A percentile compares a stretch with the other conserved stretches of the same genome.
Conservation (phyloP, 2,113 vertebrate genomes). For the Dicrurus megarhynchus region DNA sequence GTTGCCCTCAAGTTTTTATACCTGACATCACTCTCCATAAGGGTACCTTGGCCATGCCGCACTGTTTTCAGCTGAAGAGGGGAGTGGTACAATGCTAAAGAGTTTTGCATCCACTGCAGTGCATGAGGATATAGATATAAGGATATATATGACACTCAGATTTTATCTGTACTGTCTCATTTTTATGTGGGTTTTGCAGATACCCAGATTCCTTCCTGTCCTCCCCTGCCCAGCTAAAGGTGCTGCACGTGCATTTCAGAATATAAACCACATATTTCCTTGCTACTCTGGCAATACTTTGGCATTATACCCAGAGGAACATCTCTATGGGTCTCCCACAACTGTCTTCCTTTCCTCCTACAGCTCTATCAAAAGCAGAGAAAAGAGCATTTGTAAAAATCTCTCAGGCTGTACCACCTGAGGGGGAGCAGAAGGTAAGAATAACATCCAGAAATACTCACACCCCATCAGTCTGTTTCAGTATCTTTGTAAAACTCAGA, state of each 20-base stretch:
- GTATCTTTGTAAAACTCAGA: not conserved
- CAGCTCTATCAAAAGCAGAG: not conserved
- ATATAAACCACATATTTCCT: not conserved
- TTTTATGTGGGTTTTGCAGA: not conserved
- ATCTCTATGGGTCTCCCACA: not conserved
- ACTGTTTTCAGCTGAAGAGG: not conserved
- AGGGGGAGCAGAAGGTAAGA: not conserved
- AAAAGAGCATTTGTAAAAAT: not conserved
- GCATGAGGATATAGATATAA: not conserved
- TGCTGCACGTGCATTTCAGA: not conserved
- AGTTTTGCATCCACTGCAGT: not conserved
- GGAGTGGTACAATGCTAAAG: not conserved
- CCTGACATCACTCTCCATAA: not conserved
- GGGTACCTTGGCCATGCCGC: not conserved
- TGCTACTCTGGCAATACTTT: not conserved
- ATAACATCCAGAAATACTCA: not conserved
- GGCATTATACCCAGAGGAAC: not conserved
- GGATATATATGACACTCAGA: too few species aligned
- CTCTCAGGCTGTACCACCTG: not conserved
- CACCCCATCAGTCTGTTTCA: not conserved
- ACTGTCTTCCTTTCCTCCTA: not conserved
- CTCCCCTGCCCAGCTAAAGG: not conserved
- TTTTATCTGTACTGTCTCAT: not conserved
- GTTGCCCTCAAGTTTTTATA: not conserved
- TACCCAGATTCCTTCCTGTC: not conserved